Conservation (phyloP, 2,888 invertebrate species). For the Cosmia trapezina region DNA sequence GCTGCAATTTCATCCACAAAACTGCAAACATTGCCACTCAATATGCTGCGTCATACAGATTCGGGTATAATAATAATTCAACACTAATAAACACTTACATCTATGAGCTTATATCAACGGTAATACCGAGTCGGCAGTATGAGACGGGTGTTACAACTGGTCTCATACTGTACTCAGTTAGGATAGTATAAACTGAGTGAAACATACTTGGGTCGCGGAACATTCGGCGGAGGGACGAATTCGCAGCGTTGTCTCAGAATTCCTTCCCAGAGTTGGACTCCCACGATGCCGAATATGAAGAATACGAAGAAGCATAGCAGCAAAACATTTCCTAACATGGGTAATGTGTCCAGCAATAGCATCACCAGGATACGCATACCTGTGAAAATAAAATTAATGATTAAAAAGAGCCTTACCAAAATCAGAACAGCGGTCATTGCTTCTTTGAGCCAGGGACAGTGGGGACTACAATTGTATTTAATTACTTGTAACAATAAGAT, state of each 20-base stretch:
- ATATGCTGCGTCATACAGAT: constrained; percentile 65
- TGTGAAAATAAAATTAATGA: constrained; percentile 80
- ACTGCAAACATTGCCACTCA: constrained; percentile 66
- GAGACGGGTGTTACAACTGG: constrained; percentile 47
- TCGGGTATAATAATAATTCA: constrained; percentile 61
- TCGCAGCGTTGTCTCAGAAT: constrained; percentile 98
- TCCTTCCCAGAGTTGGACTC: constrained; percentile 99
- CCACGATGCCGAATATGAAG: constrained; percentile 99
- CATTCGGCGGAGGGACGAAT: constrained; percentile 93
- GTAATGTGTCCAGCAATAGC: constrained; percentile 99
- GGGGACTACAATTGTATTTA: background rate
- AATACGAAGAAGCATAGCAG: constrained; percentile 99
- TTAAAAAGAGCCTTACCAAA: background rate
- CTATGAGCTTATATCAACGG: constrained; percentile 57
- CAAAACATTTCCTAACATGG: constrained; percentile 99
- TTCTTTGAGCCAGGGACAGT: background rate
- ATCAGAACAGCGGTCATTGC: constrained; percentile 1
- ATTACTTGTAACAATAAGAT: constrained; percentile 20
- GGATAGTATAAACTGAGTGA: constrained; percentile 39
- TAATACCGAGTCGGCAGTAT: constrained; percentile 54
- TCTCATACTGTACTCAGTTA: constrained; percentile 43
- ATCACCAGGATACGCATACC: constrained; percentile 99
- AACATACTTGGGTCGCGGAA: constrained; percentile 94
- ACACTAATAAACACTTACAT: constrained; percentile 69
- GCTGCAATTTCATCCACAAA: constrained; percentile 76